Evolutionary conservation across 2,888 invertebrate genomes (phyloP).

Genomic region (Maniola hyperantus): DNA sequence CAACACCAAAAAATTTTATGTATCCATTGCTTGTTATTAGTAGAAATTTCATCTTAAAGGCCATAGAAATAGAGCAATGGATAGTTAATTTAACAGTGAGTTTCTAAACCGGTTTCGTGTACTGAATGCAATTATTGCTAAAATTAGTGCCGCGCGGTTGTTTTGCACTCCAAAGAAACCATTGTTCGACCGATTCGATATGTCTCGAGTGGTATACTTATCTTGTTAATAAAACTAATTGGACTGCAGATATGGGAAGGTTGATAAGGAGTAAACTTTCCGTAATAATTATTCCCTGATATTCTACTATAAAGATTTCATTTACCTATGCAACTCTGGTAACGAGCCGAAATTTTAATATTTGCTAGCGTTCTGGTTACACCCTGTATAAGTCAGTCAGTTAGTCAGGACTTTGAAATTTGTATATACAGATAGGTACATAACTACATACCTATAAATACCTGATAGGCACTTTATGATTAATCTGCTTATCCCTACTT

Average conservation of each 20-base stretch:
- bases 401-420: too few species aligned
- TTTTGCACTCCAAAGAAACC: conserved; percentile 50
- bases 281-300: conserved; percentile 14
- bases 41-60: not conserved
- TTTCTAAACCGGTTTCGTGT: not conserved
- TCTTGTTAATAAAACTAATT: conserved; percentile 40
- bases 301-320: not conserved
- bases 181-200: conserved; percentile 40
- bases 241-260: conserved; percentile 19
- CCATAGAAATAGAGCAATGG: conserved; percentile 17
- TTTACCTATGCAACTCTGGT: not conserved
- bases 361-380: too few species aligned
- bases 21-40: conserved; percentile 20
- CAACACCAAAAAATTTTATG: not conserved
- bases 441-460: too few species aligned
- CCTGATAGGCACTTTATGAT: too few species aligned
- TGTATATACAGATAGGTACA: too few species aligned
- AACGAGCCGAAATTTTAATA: too few species aligned
- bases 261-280: conserved; percentile 27
- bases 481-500: too few species aligned
- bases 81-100: not conserved
- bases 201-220: conserved; percentile 31
- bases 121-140: conserved; percentile 29
- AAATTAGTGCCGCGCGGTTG: conserved; percentile 51
- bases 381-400: too few species aligned